phyloP scores from a whole-genome alignment of 2,888 invertebrate species.

The Machimus atricapillus region DNA sequence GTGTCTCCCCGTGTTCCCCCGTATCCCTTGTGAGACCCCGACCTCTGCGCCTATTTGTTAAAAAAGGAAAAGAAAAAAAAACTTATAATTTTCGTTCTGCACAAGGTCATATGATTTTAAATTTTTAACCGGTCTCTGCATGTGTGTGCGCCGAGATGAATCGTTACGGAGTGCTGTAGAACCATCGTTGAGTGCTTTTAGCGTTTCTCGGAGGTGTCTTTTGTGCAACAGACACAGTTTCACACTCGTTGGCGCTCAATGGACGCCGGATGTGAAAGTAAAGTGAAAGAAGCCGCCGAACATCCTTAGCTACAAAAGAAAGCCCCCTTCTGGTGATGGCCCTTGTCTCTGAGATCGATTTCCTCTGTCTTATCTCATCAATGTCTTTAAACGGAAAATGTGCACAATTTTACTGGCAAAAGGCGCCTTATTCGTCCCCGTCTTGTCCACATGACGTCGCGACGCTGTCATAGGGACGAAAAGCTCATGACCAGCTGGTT shows the following conservation, averaged over 20 bases:
- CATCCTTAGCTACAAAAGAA: not conserved
- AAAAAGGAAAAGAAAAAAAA: not conserved
- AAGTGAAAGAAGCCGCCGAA: not conserved
- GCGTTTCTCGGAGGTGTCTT: not conserved
- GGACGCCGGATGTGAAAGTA: not conserved
- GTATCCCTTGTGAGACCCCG: no score
- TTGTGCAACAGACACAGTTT: not conserved
- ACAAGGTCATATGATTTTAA: constrained; percentile 29
- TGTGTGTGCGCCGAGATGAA: not conserved
- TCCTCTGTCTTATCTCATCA: not conserved
- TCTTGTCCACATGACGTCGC: not conserved
- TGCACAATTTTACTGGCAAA: not conserved
- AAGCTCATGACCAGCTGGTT: constrained; percentile 5
- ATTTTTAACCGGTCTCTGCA: constrained; percentile 18
- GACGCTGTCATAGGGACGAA: not conserved
- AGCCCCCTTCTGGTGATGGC: not conserved
- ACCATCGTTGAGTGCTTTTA: not conserved
- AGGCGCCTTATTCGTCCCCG: not conserved
- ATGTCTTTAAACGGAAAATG: not conserved
- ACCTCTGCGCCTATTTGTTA: not conserved
- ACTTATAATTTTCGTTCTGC: constrained; percentile 13
- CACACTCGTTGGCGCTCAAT: not conserved
- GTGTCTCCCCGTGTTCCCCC: not conserved
- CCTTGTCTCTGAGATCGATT: not conserved
- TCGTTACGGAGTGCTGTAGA: not conserved